Evolutionary conservation across 2,888 invertebrate species (phyloP).

Genomic region (Drosophila anceps): DNA sequence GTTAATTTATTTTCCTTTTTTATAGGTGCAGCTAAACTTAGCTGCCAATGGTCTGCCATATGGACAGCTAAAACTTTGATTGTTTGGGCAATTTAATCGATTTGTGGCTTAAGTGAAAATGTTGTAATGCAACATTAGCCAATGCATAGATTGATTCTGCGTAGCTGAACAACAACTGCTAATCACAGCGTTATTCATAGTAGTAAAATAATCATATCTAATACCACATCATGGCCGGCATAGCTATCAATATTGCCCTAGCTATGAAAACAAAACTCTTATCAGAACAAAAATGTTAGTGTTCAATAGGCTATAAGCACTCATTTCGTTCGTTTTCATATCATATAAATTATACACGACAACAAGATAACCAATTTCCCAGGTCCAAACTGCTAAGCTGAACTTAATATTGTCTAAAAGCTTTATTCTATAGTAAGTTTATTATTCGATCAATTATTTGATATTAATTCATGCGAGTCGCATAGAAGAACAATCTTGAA

Average conservation of each 20-base stretch:
- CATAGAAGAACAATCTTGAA: neutral
- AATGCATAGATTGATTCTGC: neutral
- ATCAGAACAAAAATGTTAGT: neutral
- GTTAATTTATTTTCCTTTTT: slow-evolving; percentile 1
- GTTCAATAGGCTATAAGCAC: slow-evolving; percentile 2
- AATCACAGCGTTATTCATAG: neutral
- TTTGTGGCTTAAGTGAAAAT: slow-evolving; percentile 58
- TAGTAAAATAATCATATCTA: neutral
- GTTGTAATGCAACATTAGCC: slow-evolving; percentile 22
- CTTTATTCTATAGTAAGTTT: neutral
- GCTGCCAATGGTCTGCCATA: neutral
- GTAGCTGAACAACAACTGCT: neutral
- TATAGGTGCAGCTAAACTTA: slow-evolving; percentile 41
- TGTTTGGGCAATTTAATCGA: slow-evolving; percentile 43
- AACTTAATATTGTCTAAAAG: no score
- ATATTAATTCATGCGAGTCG: neutral
- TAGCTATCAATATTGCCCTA: neutral
- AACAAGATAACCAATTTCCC: neutral
- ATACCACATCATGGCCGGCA: neutral
- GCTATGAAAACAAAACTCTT: neutral
- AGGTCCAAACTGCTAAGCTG: neutral
- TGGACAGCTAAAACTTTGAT: slow-evolving; percentile 19
- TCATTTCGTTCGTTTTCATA: neutral
- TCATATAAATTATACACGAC: neutral
- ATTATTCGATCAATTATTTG: neutral